These are phyloP conservation scores for Chironomus riparius DNA, from an alignment of 2,888 invertebrate species.

Conservation along the genomic window DNA sequence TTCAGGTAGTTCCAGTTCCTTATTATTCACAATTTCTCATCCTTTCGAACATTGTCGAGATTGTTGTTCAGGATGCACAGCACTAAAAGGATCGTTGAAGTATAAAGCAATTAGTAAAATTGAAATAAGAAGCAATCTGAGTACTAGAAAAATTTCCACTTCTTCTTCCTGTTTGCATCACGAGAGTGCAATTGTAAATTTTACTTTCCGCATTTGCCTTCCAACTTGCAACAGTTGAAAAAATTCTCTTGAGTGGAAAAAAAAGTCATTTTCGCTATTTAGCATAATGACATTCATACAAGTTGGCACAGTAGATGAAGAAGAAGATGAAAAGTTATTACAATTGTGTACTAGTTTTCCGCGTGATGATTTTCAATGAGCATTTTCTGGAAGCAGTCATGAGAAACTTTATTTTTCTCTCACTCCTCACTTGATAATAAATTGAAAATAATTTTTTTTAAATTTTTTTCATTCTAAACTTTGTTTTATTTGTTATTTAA, in stretches of 20 bases:
- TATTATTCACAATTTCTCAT: neutral
- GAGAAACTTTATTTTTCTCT: neutral
- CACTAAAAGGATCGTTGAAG: neutral
- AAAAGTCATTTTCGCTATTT: neutral
- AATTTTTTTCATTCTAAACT: neutral
- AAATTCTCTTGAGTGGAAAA: neutral
- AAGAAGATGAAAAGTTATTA: neutral
- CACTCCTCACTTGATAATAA: neutral
- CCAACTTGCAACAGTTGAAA: conserved; percentile 10
- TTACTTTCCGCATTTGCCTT: neutral
- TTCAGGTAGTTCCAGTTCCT: conserved; percentile 8
- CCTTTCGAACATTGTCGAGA: neutral
- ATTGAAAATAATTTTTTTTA: neutral
- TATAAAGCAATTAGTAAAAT: conserved; percentile 25
- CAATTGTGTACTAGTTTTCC: neutral
- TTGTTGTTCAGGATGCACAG: conserved; percentile 4
- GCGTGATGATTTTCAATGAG: neutral
- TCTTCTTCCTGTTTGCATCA: neutral
- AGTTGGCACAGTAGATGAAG: conserved; percentile 2
- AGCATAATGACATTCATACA: conserved; percentile 21
- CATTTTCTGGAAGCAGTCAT: neutral
- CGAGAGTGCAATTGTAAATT: neutral
- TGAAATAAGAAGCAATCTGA: conserved; percentile 10
- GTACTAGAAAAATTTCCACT: neutral
- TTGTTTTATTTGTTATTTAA: neutral